phyloP scores from a whole-genome alignment of 2,888 invertebrate genomes.

The Parochlus steinenii region DNA sequence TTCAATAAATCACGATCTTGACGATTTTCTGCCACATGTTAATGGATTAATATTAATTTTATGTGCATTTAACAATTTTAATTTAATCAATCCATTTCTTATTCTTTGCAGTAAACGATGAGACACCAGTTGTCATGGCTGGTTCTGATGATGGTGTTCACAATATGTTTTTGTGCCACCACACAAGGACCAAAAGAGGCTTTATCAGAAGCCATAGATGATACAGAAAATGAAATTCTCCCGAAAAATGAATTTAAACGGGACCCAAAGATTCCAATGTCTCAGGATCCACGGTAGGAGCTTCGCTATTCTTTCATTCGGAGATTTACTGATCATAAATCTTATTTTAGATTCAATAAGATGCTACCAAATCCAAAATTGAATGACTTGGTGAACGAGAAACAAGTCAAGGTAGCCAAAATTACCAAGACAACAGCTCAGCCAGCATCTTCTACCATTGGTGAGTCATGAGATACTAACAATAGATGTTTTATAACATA shows the following conservation, averaged over 20 bases:
- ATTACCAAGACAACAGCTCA: conserved; percentile 7
- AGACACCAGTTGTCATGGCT: conserved; percentile 29
- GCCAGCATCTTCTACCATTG: conserved; percentile 4
- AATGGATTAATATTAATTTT: no score
- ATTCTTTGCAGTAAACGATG: conserved; percentile 18
- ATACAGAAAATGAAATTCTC: conserved; percentile 18
- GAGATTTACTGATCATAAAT: no score
- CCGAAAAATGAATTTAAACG: conserved; percentile 13
- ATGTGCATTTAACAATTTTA: background rate
- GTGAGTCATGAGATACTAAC: conserved; percentile 1
- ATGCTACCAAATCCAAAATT: conserved; percentile 16
- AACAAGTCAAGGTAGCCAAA: conserved; percentile 1
- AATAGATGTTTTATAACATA: background rate
- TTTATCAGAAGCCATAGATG: no score
- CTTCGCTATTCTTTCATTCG: no score
- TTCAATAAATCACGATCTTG: no score
- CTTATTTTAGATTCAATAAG: conserved; percentile 23
- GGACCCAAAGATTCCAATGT: conserved; percentile 16
- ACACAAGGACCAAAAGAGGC: conserved; percentile 18
- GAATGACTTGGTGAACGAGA: background rate
- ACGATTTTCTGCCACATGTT: no score
- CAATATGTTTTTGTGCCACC: conserved; percentile 19
- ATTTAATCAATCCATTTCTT: background rate
- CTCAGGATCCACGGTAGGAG: conserved; percentile 18
- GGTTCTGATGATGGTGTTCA: conserved; percentile 22